Evolutionary conservation across 2,888 invertebrate species (phyloP).

Genomic region (Danaus chrysippus): DNA sequence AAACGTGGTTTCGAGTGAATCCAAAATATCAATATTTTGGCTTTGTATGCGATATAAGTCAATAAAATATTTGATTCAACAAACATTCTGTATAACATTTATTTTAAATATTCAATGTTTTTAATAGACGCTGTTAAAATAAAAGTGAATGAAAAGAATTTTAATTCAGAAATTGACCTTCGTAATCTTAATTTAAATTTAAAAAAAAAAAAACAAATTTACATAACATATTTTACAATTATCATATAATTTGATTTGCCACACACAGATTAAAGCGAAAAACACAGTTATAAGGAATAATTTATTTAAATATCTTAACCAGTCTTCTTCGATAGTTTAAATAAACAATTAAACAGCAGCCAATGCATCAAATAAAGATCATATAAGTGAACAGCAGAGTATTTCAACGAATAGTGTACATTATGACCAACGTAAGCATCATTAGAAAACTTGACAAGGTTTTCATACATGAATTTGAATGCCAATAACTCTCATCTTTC

Average conservation of each 20-base stretch:
- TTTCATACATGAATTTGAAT: constrained; percentile 46
- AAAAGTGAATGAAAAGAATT: too few relatives aligned
- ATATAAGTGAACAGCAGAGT: constrained; percentile 8
- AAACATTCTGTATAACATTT: constrained; percentile 9
- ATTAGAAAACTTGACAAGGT: constrained; percentile 42
- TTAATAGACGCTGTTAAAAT: too few relatives aligned
- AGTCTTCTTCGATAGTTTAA: constrained; percentile 58
- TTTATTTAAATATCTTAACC: constrained; percentile 62
- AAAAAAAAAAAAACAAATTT: too few relatives aligned
- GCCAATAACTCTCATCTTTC: constrained; percentile 66
- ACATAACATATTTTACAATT: neutral
- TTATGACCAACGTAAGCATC: constrained; percentile 43
- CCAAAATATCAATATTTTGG: constrained; percentile 26
- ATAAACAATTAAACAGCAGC: constrained; percentile 26
- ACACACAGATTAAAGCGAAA: constrained; percentile 10
- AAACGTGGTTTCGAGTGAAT: constrained; percentile 25
- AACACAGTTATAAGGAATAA: constrained; percentile 37
- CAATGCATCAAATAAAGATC: constrained; percentile 12
- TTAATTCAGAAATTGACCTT: too few relatives aligned
- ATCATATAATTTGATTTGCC: neutral
- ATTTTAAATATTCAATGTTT: constrained; percentile 4
- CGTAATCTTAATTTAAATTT: too few relatives aligned
- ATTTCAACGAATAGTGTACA: constrained; percentile 36
- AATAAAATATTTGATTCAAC: constrained; percentile 10
- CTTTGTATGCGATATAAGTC: constrained; percentile 10